These are phyloP conservation scores for Heptranchias perlo DNA, from an alignment of 2,113 vertebrate species.

Conservation along the genomic window DNA sequence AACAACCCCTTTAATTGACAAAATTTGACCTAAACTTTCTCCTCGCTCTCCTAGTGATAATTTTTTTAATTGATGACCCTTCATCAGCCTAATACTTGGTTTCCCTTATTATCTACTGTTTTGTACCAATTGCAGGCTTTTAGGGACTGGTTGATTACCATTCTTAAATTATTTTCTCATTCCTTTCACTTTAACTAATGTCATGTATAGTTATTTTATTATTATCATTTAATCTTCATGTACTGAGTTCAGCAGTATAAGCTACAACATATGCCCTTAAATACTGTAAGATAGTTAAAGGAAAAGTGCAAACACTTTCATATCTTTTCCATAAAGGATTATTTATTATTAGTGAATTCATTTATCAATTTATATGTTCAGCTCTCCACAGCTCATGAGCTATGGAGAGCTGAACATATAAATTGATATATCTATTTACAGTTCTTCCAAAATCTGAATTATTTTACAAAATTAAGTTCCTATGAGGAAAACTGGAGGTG, in stretches of 20 bases:
- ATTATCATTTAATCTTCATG: background rate
- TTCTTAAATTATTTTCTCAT: background rate
- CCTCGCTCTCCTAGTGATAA: background rate
- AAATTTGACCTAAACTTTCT: background rate
- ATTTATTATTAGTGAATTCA: background rate
- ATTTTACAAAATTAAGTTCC: background rate
- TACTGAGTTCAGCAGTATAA: background rate
- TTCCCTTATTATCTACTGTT: background rate
- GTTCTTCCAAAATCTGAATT: background rate
- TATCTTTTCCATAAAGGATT: background rate
- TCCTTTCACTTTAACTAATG: background rate
- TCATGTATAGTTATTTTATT: background rate
- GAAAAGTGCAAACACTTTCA: background rate
- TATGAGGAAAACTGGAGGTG: too few species aligned
- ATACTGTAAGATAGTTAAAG: background rate
- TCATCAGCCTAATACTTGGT: background rate
- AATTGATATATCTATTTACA: background rate
- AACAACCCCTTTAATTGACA: background rate
- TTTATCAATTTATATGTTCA: background rate
- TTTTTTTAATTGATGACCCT: background rate
- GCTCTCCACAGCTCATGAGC: background rate
- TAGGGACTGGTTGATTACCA: background rate
- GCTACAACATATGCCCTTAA: background rate
- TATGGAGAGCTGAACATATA: background rate
- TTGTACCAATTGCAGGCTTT: background rate